Conservation (phyloP, 2,888 invertebrate species). For the Callinectes sapidus region DNA sequence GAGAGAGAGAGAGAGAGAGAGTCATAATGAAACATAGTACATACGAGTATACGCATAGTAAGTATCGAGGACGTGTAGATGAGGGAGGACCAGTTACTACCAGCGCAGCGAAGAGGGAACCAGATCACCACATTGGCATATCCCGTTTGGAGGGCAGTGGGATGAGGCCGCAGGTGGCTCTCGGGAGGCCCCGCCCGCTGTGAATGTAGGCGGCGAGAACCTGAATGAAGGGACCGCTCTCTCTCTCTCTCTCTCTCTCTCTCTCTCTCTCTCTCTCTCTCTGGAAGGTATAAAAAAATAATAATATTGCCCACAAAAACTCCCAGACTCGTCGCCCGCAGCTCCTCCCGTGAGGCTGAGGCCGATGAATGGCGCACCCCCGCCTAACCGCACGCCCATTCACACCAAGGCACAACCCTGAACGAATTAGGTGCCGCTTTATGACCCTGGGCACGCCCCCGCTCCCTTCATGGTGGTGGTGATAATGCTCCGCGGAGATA, state of each 20-base stretch:
- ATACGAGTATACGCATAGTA: neutral
- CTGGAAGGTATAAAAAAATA: neutral
- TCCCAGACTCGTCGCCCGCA: neutral
- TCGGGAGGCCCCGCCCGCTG: neutral
- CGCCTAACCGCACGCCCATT: conserved; percentile 20
- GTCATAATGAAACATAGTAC: neutral
- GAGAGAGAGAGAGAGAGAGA: conserved; percentile 43
- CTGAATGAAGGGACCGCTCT: neutral
- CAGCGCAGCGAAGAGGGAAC: neutral
- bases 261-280: conserved; percentile 25
- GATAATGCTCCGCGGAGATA: neutral
- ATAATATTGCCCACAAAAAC: neutral
- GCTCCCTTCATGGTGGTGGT: neutral
- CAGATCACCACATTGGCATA: neutral
- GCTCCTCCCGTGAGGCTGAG: neutral
- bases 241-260: conserved; percentile 25
- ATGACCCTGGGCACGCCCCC: conserved; percentile 21
- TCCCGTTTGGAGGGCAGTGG: neutral
- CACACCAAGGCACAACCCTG: neutral
- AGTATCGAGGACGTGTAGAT: neutral
- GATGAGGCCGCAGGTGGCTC: neutral
- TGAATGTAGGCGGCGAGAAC: neutral
- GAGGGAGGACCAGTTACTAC: neutral
- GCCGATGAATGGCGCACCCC: neutral
- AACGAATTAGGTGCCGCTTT: conserved; percentile 20